Evolutionary conservation across 2,113 vertebrate genomes (phyloP), one percentile per base, ranked within the genome.

Genomic region (Neotragus pygmaeus): DNA sequence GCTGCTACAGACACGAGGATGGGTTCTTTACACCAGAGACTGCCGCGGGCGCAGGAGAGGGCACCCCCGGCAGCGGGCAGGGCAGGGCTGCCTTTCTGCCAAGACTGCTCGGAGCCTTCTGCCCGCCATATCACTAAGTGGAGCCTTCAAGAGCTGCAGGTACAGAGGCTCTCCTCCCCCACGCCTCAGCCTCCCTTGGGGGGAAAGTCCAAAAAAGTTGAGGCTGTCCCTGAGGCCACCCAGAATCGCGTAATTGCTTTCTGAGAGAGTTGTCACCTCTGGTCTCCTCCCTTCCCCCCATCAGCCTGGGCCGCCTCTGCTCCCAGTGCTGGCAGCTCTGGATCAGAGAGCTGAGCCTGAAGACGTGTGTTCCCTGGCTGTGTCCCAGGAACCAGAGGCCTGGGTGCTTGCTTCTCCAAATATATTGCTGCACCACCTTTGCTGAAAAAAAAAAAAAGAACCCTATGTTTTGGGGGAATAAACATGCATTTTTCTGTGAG

Each of bases 181-280:
- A 43, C 1, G 0, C 64, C 43, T 60, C 73, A 25, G 55, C 45
- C 81, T 94, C 90, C 92, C 89, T 28, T 16, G 92, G 19, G 92
- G 94, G 45, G 49, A 55, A 88, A n/a, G 47, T 28, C 53, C 25
- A 47, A 58, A 93, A 70, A 66, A 86, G 47, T 75, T 73, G 82
- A 94, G 84, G 25, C 55, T 85, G 91, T 91, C 97, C 95, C 98
- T 39, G 21, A 94, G 93, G 96, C 47, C 58, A 45, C 87, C 87
- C 43, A 73, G 87, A 77, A 62, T 77, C 39, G 60, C 75, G 81
- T 94, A 98, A 98, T 98, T 97, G 97, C 97, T 97, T 97, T 97
- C 97, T 33, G 19, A 97, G 96, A 94, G 98, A 93, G 85, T 77
- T 96, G 91, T 91, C 91, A 39, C 90, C 95, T 91, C 75, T 87